Evolutionary conservation across 2,888 invertebrate species (phyloP).

Genomic region (Drosophila mimica): DNA sequence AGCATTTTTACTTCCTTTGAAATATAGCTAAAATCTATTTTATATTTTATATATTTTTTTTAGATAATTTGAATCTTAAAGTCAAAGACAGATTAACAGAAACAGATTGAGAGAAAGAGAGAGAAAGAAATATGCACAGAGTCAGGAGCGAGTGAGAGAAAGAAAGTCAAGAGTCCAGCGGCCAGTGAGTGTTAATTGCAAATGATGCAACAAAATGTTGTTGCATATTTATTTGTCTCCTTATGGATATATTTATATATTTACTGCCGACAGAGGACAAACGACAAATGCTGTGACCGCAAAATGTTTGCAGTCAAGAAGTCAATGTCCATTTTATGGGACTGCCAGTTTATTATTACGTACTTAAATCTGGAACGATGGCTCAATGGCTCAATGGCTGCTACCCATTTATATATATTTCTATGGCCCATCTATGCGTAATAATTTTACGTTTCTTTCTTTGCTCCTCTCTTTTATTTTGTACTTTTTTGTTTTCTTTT

Average conservation of each 20-base stretch:
- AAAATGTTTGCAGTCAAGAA: conserved; percentile 77
- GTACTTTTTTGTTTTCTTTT: conserved; percentile 16
- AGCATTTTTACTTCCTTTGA: background rate
- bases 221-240: conserved; percentile 35
- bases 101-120: background rate
- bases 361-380: conserved; percentile 47
- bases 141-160: background rate
- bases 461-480: conserved; percentile 3
- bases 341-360: conserved; percentile 58
- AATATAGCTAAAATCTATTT: too few relatives aligned
- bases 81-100: background rate
- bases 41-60: too few relatives aligned
- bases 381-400: conserved; percentile 36
- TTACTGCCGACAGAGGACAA: conserved; percentile 36
- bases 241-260: conserved; percentile 32
- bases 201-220: conserved; percentile 41
- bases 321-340: conserved; percentile 66
- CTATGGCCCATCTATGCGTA: conserved; percentile 46
- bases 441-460: conserved; percentile 37
- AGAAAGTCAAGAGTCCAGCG: background rate
- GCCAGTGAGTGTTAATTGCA: conserved; percentile 60
- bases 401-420: conserved; percentile 7
- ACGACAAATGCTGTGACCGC: conserved; percentile 53
- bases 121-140: background rate
- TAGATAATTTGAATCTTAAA: background rate